Percentiles rank a stretch among this genome's conserved stretches.
Conservation (phyloP, 2,113 vertebrate genomes). For the Corythornis madagascariensis region DNA sequence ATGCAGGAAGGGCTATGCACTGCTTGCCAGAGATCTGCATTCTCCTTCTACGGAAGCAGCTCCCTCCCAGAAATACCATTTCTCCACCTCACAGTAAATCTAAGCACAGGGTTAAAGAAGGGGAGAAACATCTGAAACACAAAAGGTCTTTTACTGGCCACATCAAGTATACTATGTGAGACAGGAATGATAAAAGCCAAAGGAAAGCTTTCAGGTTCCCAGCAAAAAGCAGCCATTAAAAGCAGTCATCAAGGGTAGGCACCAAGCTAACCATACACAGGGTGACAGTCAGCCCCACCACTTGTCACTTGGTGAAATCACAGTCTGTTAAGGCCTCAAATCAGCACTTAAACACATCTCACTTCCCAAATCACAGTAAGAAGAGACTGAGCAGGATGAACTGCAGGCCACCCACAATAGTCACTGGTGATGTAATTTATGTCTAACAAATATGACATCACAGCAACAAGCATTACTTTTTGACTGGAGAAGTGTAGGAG, state of each 20-base stretch:
- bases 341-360: background rate
- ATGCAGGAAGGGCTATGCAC: background rate
- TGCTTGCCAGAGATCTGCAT: fast-evolving
- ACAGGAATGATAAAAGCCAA: background rate
- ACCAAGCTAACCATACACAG: fast-evolving
- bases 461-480: background rate
- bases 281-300: background rate
- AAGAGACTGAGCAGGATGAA: background rate
- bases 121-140: background rate
- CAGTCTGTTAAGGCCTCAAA: background rate
- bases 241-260: background rate
- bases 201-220: background rate
- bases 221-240: background rate
- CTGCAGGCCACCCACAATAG: background rate
- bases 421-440: background rate
- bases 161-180: background rate
- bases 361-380: background rate
- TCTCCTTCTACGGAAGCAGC: background rate
- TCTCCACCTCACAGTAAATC: background rate
- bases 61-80: background rate
- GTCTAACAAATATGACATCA: background rate
- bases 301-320: background rate
- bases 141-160: background rate
- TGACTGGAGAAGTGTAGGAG: background rate
- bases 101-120: background rate